A percentile compares a stretch with the other conserved stretches of the same genome.
phyloP scores from a whole-genome alignment of 2,113 vertebrate genomes.

The Halichoeres trimaculatus region DNA sequence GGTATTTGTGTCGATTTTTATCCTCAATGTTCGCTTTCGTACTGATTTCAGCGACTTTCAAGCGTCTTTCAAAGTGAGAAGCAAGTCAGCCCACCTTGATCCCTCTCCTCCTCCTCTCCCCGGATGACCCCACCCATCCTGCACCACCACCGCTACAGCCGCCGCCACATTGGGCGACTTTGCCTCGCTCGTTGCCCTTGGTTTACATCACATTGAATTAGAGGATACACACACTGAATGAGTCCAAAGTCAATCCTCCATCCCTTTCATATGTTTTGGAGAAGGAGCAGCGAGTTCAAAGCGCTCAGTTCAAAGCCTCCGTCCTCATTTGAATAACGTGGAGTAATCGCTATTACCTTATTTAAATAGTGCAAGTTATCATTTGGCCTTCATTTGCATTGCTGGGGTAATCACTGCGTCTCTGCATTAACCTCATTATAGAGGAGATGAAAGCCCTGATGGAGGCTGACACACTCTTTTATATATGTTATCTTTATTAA shows the following conservation, averaged over 20 bases:
- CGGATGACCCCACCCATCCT: constrained; percentile 6
- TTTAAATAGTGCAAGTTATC: constrained; percentile 83
- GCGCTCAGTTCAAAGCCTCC: constrained; percentile 70
- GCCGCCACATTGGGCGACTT: constrained; percentile 40
- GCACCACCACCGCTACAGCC: neutral
- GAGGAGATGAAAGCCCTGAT: constrained; percentile 78
- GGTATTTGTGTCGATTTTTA: neutral
- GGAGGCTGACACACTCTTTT: constrained; percentile 76
- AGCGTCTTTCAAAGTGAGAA: constrained; percentile 31
- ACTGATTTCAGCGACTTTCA: constrained; percentile 19
- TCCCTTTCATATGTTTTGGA: constrained; percentile 65
- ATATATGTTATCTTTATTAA: constrained; percentile 80
- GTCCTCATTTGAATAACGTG: constrained; percentile 79
- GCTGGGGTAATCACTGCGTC: constrained; percentile 76
- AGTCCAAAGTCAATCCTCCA: constrained; percentile 64
- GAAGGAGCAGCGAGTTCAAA: constrained; percentile 73
- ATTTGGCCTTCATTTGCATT: constrained; percentile 81
- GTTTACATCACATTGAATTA: constrained; percentile 76
- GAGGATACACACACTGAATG: constrained; percentile 56
- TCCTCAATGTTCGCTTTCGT: neutral
- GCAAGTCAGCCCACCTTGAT: constrained; percentile 22
- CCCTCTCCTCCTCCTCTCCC: neutral
- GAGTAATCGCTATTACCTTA: constrained; percentile 81
- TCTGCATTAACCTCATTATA: constrained; percentile 81
- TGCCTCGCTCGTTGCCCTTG: constrained; percentile 58